Evolutionary conservation across 2,797 vertebrate genomes (phyloP), one percentile per base, ranked within the genome.

Genomic region (Falco columbarius): DNA sequence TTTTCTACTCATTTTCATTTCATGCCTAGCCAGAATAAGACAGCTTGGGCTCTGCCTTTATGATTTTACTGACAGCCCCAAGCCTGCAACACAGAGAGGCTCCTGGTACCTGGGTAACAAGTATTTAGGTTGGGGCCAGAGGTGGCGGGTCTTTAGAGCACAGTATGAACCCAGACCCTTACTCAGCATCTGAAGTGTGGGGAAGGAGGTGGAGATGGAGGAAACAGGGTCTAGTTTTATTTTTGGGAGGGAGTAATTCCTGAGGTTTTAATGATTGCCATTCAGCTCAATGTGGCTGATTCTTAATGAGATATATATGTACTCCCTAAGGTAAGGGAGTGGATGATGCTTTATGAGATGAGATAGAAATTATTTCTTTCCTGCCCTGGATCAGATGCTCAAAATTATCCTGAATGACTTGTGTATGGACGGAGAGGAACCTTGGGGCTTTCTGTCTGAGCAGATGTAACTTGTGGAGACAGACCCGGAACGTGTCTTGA

Each of bases 1-100:
- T 85, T 94, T 93, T 86, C 77, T 76, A 62, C 38, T 91, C 27
- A 36, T 90, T 96, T 84, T 84, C 51, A 52, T 84, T 79, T 85
- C 68, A 68, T 70, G 14, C 11, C 40, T 36, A 74, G 42, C 19
- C 68, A 51, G 65, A 88, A 81, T 34, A 74, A 72, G 46, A 55
- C 27, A 86, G 32, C 21, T 81, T 83, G 66, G 38, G 10, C 47
- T 94, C 38, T 93, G 49, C 40, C 40, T 91, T 72, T 47, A 9
- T 44, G 59, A 24, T 75, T 86, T 83, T 54, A 42, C 17, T 81
- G 74, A 27, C 51, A 84, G 72, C 14, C 68, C 42, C 52, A 93
- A 56, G 42, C 38, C 34, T 51, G 40, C 17, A 67, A 54, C 20
- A 42, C 0, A 36, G 18, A 59, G 12, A 79, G 12, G 21, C 40